Evolutionary conservation across 2,888 invertebrate species (phyloP).

Genomic region (Eustalomyia histrio): DNA sequence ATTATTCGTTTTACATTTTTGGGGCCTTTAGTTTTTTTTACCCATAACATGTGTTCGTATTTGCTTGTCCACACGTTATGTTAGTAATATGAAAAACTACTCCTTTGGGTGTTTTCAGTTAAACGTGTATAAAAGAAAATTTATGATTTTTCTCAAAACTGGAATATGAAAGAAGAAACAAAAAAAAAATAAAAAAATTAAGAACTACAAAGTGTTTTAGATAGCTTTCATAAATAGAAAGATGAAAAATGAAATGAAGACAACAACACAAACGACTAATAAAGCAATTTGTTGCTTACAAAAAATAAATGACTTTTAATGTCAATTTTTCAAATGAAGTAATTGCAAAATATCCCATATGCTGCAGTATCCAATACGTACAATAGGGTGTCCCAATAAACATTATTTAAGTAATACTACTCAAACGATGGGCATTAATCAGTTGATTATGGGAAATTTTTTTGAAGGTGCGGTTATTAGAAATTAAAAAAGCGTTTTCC

Average conservation of each 20-base stretch:
- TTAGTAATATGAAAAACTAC: slow-evolving; percentile 48
- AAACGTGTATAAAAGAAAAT: slow-evolving; percentile 37
- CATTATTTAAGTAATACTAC: no score
- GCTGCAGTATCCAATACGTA: slow-evolving; percentile 12
- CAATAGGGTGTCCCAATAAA: no score
- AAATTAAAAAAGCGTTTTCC: no score
- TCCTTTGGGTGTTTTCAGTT: slow-evolving; percentile 52
- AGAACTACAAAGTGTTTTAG: slow-evolving; percentile 22
- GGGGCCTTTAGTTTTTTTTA: no score
- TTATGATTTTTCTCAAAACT: slow-evolving; percentile 56
- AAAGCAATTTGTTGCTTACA: slow-evolving; percentile 61
- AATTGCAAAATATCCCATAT: slow-evolving; percentile 49
- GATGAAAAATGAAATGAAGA: neutral
- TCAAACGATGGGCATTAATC: no score
- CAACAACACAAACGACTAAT: slow-evolving; percentile 16
- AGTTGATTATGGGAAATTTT: no score
- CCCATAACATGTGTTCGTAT: no score
- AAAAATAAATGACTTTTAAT: slow-evolving; percentile 57
- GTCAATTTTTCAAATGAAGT: slow-evolving; percentile 62
- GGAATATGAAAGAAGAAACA: slow-evolving; percentile 21
- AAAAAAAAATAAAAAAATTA: slow-evolving; percentile 28
- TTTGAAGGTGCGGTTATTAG: no score
- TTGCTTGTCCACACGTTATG: neutral
- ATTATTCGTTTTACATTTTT: no score
- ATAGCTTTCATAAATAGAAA: slow-evolving; percentile 1